Evolutionary conservation across 2,113 vertebrate genomes (phyloP).

Genomic region (Prinia subflava): DNA sequence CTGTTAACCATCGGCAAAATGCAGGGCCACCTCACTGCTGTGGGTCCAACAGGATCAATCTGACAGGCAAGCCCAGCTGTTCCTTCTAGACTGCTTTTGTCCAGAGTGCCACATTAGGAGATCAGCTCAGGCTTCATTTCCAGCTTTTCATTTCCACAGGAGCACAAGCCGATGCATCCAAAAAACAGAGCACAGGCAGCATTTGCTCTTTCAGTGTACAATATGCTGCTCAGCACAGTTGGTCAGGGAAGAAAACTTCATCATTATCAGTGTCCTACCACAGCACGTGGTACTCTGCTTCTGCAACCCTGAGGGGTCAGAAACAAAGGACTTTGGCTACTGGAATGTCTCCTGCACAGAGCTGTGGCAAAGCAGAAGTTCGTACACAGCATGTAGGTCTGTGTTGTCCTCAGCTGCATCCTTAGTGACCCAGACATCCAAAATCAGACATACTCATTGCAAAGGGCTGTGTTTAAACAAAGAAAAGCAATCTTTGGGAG

Average conservation of each 20-base stretch:
- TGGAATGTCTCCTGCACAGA: not conserved
- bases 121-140: not conserved
- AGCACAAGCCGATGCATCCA: not conserved
- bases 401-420: not conserved
- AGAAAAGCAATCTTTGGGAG: not conserved
- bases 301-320: not conserved
- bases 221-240: fast-evolving
- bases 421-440: not conserved
- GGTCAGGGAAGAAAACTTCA: not conserved
- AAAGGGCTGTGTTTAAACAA: not conserved
- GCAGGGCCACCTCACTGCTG: not conserved
- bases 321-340: not conserved
- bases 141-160: not conserved
- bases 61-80: not conserved
- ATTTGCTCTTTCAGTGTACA: not conserved
- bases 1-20: not conserved
- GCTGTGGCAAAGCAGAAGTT: not conserved
- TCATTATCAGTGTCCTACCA: not conserved
- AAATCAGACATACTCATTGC: not conserved
- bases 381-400: fast-evolving
- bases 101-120: not conserved
- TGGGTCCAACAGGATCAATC: not conserved
- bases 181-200: not conserved
- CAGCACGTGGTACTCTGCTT: not conserved
- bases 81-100: not conserved